Percentiles rank a stretch among this genome's conserved stretches.
Conservation (phyloP, 2,113 vertebrate genomes). For the Albula goreensis region DNA sequence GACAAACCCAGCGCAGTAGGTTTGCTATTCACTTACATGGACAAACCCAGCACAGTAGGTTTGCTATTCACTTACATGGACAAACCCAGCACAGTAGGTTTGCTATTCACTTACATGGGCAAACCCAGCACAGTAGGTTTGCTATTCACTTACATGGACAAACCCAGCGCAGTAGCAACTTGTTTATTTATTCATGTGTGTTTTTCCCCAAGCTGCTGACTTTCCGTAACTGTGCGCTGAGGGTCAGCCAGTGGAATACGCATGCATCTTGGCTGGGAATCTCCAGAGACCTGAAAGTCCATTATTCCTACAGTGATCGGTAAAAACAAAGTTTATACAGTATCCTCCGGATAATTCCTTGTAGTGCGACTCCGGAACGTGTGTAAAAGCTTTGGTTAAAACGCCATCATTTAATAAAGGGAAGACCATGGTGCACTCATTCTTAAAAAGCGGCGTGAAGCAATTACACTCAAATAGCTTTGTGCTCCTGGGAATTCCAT, state of each 20-base stretch:
- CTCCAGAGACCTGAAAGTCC: conserved; percentile 29
- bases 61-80: too few species aligned
- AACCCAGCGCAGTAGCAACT: conserved; percentile 48
- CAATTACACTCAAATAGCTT: conserved; percentile 47
- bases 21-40: too few species aligned
- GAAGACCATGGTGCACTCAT: neutral
- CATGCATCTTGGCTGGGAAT: conserved; percentile 42
- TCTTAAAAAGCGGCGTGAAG: conserved; percentile 38
- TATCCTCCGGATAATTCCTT: conserved; percentile 18
- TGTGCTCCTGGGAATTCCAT: conserved; percentile 46
- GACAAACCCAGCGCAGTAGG: too few species aligned
- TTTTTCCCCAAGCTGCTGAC: conserved; percentile 22
- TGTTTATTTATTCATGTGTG: conserved; percentile 28
- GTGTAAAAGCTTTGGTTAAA: conserved; percentile 32
- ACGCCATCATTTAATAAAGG: conserved; percentile 39
- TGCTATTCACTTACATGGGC: too few species aligned
- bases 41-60: too few species aligned
- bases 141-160: neutral
- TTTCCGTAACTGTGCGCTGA: conserved; percentile 33
- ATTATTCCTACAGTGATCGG: neutral
- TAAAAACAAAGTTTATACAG: conserved; percentile 28
- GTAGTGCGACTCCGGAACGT: conserved; percentile 29
- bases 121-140: neutral
- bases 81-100: too few species aligned
- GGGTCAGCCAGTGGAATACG: conserved; percentile 47